Evolutionary conservation across 2,888 invertebrate genomes (phyloP).

Genomic region (Incurvaria masculella): DNA sequence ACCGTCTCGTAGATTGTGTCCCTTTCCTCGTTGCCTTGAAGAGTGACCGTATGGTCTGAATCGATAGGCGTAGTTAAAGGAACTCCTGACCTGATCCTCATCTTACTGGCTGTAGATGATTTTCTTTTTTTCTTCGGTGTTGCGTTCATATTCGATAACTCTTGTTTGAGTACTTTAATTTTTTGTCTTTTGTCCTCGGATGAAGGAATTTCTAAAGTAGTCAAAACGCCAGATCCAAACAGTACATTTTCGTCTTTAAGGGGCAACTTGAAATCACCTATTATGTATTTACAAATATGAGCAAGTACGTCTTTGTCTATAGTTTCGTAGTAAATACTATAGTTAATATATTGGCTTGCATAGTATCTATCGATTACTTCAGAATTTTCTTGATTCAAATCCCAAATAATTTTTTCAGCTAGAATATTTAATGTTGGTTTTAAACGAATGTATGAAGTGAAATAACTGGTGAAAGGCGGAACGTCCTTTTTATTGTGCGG

Average conservation of each 20-base stretch:
- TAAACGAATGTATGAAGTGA: constrained; percentile 56
- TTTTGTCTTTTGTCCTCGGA: constrained; percentile 36
- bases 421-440: constrained; percentile 40
- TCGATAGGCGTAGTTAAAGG: constrained; percentile 21
- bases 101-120: constrained; percentile 31
- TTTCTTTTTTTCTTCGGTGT: constrained; percentile 29
- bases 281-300: constrained; percentile 43
- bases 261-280: constrained; percentile 37
- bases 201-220: constrained; percentile 31
- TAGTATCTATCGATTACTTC: constrained; percentile 59
- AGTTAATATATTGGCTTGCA: constrained; percentile 53
- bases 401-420: constrained; percentile 40
- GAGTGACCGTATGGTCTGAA: constrained; percentile 18
- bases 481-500: constrained; percentile 36
- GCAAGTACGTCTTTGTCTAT: constrained; percentile 54
- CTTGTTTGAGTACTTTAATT: constrained; percentile 37
- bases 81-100: constrained; percentile 27
- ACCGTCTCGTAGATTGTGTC: no score
- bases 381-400: constrained; percentile 38
- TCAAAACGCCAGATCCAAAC: constrained; percentile 40
- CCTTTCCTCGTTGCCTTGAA: constrained; percentile 22
- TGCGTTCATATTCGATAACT: constrained; percentile 18
- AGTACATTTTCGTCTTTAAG: constrained; percentile 31
- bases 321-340: constrained; percentile 54
- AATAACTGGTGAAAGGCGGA: constrained; percentile 48